Percentiles rank a stretch among this genome's conserved stretches.
Conservation (phyloP, 2,888 invertebrate genomes). For the Xestia xanthographa region DNA sequence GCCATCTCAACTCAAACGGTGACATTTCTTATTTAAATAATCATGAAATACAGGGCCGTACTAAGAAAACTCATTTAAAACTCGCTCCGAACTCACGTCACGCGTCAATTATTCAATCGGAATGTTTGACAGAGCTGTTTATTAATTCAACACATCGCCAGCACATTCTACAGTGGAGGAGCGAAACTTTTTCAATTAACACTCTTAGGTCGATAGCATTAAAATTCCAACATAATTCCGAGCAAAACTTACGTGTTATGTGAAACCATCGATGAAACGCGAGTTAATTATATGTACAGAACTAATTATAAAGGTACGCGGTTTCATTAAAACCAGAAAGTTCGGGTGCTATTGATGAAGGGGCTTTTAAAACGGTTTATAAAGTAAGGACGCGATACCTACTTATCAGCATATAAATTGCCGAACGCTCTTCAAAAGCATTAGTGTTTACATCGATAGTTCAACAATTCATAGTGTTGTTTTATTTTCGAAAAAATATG, state of each 20-base stretch:
- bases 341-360: constrained; percentile 10
- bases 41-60: constrained; percentile 56
- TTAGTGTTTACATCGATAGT: neutral
- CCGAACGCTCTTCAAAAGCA: too few species aligned
- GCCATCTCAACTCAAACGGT: constrained; percentile 35
- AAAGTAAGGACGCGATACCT: neutral
- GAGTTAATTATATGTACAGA: constrained; percentile 65
- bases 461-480: neutral
- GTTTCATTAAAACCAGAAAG: constrained; percentile 21
- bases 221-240: constrained; percentile 84
- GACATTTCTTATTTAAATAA: constrained; percentile 64
- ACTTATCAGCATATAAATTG: neutral
- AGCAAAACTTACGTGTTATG: constrained; percentile 72
- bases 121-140: constrained; percentile 81
- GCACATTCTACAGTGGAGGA: constrained; percentile 75
- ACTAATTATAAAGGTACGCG: constrained; percentile 49
- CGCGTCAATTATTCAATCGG: constrained; percentile 82
- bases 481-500: neutral
- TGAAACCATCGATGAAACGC: constrained; percentile 66
- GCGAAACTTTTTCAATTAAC: constrained; percentile 89
- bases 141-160: constrained; percentile 84
- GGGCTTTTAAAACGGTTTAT: neutral
- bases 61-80: constrained; percentile 77
- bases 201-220: constrained; percentile 81
- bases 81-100: constrained; percentile 69